A percentile compares a stretch with the other conserved stretches of the same genome.
These are phyloP conservation scores for Herminia tarsipennalis DNA, from an alignment of 2,888 invertebrate species.

Conservation along the genomic window DNA sequence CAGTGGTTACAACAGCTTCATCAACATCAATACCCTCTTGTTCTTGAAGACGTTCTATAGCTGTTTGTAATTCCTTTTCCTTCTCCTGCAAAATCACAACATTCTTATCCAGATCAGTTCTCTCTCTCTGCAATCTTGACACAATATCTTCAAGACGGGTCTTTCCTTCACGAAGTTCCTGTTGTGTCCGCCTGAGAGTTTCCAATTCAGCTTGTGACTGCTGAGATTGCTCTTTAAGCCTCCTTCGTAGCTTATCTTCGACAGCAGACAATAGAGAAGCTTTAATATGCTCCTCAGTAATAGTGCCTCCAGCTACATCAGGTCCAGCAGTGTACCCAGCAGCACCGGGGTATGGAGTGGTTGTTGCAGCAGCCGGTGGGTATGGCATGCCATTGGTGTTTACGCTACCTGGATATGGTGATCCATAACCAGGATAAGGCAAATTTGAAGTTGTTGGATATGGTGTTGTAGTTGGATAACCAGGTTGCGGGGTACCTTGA, in stretches of 20 bases:
- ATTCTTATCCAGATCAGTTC: slow-evolving; percentile 93
- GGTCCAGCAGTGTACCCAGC: slow-evolving; percentile 57
- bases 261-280: slow-evolving; percentile 97
- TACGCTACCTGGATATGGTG: slow-evolving; percentile 67
- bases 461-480: slow-evolving; percentile 66
- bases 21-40: slow-evolving; percentile 96
- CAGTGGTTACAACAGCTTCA: slow-evolving; percentile 98
- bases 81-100: slow-evolving; percentile 94
- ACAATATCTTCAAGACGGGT: slow-evolving; percentile 92
- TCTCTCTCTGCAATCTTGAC: slow-evolving; percentile 90
- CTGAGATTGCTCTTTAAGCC: slow-evolving; percentile 95
- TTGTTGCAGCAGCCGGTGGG: slow-evolving; percentile 53
- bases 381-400: slow-evolving; percentile 57
- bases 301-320: slow-evolving; percentile 89
- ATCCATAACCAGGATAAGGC: slow-evolving; percentile 83
- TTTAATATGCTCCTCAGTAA: slow-evolving; percentile 97
- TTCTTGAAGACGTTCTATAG: slow-evolving; percentile 90
- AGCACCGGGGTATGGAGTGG: slow-evolving; percentile 64
- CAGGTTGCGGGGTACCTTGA: slow-evolving; percentile 37
- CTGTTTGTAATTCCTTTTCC: slow-evolving; percentile 93
- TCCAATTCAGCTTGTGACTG: slow-evolving; percentile 97
- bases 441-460: slow-evolving; percentile 73
- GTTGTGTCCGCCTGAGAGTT: slow-evolving; percentile 93
- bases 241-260: slow-evolving; percentile 95
- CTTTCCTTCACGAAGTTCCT: slow-evolving; percentile 94